These are phyloP conservation scores for Paratrypauchen microcephalus DNA, from an alignment of 2,797 vertebrate species.

Conservation along the genomic window DNA sequence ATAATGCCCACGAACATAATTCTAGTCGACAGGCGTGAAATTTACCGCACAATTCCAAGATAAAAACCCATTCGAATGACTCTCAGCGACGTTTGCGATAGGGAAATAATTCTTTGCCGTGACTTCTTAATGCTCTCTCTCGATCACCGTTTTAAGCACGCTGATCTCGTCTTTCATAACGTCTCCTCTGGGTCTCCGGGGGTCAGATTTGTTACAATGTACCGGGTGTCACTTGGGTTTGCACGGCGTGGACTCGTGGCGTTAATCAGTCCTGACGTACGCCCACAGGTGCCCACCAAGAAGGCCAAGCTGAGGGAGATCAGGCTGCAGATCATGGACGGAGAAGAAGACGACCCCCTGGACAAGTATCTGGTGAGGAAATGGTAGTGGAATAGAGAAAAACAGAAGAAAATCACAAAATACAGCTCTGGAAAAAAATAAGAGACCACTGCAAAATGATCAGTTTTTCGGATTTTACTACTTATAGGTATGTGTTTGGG, in stretches of 20 bases:
- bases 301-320: constrained; percentile 59
- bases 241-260: constrained; percentile 30
- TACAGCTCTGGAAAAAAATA: too few species aligned
- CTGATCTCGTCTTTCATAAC: constrained; percentile 42
- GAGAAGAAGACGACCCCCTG: constrained; percentile 53
- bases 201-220: constrained; percentile 30
- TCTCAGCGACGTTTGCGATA: constrained; percentile 34
- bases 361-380: constrained; percentile 69
- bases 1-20: neutral
- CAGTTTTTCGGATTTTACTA: too few species aligned
- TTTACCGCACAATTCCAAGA: constrained; percentile 17
- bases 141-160: constrained; percentile 27
- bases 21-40: constrained; percentile 1
- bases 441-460: too few species aligned
- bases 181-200: constrained; percentile 30
- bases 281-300: constrained; percentile 61
- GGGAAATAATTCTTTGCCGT: constrained; percentile 30
- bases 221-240: constrained; percentile 38
- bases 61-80: constrained; percentile 27
- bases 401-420: neutral
- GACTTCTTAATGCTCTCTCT: constrained; percentile 19
- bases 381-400: neutral
- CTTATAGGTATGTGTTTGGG: too few species aligned
- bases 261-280: constrained; percentile 16
- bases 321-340: constrained; percentile 53